Conservation (phyloP, 2,888 invertebrate species). For the Hypsopygia costalis region DNA sequence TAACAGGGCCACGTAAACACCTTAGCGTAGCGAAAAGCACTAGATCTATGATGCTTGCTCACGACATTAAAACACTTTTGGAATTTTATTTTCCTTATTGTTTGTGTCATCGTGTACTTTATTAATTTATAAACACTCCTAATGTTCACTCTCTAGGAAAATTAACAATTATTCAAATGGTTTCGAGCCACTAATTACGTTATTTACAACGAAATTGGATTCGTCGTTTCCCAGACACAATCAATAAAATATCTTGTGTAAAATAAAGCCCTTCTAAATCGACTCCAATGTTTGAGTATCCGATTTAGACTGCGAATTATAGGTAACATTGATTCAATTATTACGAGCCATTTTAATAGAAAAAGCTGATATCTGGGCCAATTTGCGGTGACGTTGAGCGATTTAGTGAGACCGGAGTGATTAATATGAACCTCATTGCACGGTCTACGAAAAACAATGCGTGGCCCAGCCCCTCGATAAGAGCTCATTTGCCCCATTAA, state of each 20-base stretch:
- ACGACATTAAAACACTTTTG: too few relatives aligned
- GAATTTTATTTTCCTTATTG: too few relatives aligned
- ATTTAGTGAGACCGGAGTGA: conserved; percentile 37
- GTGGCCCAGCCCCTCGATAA: conserved; percentile 20
- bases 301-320: conserved; percentile 1
- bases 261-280: conserved; percentile 3
- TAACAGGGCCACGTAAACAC: too few relatives aligned
- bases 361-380: conserved; percentile 32
- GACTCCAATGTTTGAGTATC: conserved; percentile 4
- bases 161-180: too few relatives aligned
- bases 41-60: too few relatives aligned
- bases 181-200: too few relatives aligned
- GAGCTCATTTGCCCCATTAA: conserved; percentile 26
- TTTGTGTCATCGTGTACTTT: too few relatives aligned
- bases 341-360: conserved; percentile 18
- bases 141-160: too few relatives aligned
- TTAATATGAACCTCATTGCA: conserved; percentile 35
- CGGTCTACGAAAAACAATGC: conserved; percentile 27
- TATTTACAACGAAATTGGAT: too few relatives aligned
- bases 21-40: too few relatives aligned
- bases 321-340: conserved; percentile 6
- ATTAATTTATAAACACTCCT: too few relatives aligned
- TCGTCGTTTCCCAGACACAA: too few relatives aligned
- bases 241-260: background rate
- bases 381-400: conserved; percentile 42